Conservation (phyloP, 2,888 invertebrate genomes). For the Hyposoter didymator region DNA sequence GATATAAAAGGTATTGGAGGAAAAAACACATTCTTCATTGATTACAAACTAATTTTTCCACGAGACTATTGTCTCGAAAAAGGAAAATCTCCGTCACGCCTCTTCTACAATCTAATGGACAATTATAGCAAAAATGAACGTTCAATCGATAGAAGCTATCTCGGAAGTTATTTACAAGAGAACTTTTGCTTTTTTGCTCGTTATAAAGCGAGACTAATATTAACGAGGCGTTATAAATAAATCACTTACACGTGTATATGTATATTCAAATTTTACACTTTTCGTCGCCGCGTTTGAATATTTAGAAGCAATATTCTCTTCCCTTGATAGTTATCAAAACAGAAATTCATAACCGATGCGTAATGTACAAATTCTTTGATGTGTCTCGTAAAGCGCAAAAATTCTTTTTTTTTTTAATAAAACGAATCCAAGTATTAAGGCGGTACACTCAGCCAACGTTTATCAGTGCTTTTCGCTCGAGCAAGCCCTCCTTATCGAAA, state of each 20-base stretch:
- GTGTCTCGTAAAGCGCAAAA: slow-evolving; percentile 40
- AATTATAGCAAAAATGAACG: slow-evolving; percentile 54
- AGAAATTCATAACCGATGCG: slow-evolving; percentile 15
- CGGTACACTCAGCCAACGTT: slow-evolving; percentile 6
- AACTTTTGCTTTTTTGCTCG: slow-evolving; percentile 48
- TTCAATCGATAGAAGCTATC: slow-evolving; percentile 53
- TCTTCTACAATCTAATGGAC: slow-evolving; percentile 58
- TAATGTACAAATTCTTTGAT: slow-evolving; percentile 50
- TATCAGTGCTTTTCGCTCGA: neutral
- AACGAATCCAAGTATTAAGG: neutral
- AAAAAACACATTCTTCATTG: slow-evolving; percentile 23
- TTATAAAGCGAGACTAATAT: slow-evolving; percentile 47
- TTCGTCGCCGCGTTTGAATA: slow-evolving; percentile 21
- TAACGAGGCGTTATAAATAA: slow-evolving; percentile 59
- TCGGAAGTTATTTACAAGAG: slow-evolving; percentile 64
- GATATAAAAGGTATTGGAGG: slow-evolving; percentile 42
- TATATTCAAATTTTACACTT: slow-evolving; percentile 55
- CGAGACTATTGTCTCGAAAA: slow-evolving; percentile 33
- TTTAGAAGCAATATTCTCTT: slow-evolving; percentile 19
- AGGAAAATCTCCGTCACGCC: slow-evolving; percentile 7
- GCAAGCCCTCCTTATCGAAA: neutral
- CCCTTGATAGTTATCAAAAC: slow-evolving; percentile 23
- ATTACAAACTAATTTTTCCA: slow-evolving; percentile 42
- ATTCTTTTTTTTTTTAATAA: slow-evolving; percentile 18
- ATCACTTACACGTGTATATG: slow-evolving; percentile 39